Evolutionary conservation across 2,797 vertebrate genomes (phyloP).

Genomic region (Austrolebias charrua): DNA sequence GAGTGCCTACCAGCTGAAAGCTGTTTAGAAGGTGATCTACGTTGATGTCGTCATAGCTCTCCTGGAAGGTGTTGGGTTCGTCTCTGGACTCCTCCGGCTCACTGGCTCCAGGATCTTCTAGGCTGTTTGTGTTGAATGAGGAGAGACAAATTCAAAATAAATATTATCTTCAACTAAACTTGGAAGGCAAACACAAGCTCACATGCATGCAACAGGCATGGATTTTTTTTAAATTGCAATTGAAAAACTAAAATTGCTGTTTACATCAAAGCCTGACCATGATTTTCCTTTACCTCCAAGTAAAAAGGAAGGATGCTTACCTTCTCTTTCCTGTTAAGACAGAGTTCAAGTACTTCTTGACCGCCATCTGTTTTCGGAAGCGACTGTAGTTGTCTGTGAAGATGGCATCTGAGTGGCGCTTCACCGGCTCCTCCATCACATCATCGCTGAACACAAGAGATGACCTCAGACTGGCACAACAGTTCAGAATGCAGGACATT

Average conservation of each 20-base stretch:
- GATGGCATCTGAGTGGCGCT: slow-evolving; percentile 94
- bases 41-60: slow-evolving; percentile 84
- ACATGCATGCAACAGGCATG: not conserved
- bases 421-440: slow-evolving; percentile 86
- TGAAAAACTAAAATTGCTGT: not conserved
- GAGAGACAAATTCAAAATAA: not conserved
- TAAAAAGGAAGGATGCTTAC: slow-evolving; percentile 62
- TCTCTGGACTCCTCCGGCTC: slow-evolving; percentile 82
- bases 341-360: slow-evolving; percentile 95
- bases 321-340: slow-evolving; percentile 93
- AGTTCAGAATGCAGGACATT: slow-evolving; percentile 11
- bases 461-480: slow-evolving; percentile 3
- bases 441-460: slow-evolving; percentile 71
- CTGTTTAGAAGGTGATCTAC: slow-evolving; percentile 85
- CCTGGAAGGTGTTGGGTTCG: slow-evolving; percentile 82
- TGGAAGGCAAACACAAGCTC: not conserved
- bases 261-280: not conserved
- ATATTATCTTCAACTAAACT: not conserved
- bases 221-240: not conserved
- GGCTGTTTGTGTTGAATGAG: slow-evolving; percentile 51
- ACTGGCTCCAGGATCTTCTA: slow-evolving; percentile 82
- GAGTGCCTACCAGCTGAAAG: slow-evolving; percentile 84
- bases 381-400: slow-evolving; percentile 98
- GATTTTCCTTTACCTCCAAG: not conserved
- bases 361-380: slow-evolving; percentile 94